Evolutionary conservation across 2,888 invertebrate genomes (phyloP), one percentile per base, ranked within the genome.

Genomic region (Sepioteuthis lessoniana): DNA sequence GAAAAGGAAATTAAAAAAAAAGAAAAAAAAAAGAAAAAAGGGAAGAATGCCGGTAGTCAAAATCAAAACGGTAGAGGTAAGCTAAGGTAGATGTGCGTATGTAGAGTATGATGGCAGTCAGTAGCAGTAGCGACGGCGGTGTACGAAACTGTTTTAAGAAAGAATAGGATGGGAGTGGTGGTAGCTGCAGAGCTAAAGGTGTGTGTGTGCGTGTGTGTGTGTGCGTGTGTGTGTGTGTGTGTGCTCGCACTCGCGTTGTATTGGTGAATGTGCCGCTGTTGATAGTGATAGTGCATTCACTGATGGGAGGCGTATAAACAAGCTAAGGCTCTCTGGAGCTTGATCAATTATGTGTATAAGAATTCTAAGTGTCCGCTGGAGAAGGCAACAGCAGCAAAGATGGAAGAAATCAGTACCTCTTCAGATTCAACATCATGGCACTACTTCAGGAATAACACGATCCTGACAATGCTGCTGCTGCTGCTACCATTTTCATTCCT

Each of bases 281-380:
- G 31, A 31, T 76, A n/a, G 5, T 76, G 76, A n/a, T 76, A n/a
- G n/a, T 76, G 76, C 16, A 16, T 50, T 76, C 76, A 76, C n/a
- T 76, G 76, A 76, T 76, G 76, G 76, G 76, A 76, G 76, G 76
- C n/a, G n/a, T 76, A 76, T n/a, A 76, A 31, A 76, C 76, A 76
- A 76, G 76, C 76, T 76, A 76, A 76, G 76, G 76, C 76, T 76
- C 76, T 76, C 76, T 76, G n/a, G 76, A 76, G 76, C 76, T 76
- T 31, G n/a, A 76, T 76, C 76, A 76, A 76, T 76, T 76, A 76
- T n/a, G 76, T 76, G 76, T 76, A 76, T 76, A 76, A 76, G 76
- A 76, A 76, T 76, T 76, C 76, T 76, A 76, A 76, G 76, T 76
- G 76, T 76, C 76, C 76, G 76, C 76, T 76, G 76, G n/a, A 76